These are phyloP conservation scores for Erebia palarica DNA, from an alignment of 2,888 invertebrate genomes.

Conservation along the genomic window DNA sequence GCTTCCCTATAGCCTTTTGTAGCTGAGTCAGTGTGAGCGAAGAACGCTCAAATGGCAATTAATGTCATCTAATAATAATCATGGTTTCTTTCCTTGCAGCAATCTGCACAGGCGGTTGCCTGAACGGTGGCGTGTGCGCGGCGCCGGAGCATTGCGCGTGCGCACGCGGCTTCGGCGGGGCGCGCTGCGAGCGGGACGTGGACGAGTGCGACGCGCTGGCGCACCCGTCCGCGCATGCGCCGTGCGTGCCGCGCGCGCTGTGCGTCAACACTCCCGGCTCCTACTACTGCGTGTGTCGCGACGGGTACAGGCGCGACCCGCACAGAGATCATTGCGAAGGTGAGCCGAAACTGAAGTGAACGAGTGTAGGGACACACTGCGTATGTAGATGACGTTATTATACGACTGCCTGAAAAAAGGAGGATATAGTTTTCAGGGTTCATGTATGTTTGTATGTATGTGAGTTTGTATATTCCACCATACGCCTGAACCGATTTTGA, in stretches of 20 bases:
- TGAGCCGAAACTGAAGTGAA: conserved; percentile 47
- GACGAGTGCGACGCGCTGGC: conserved; percentile 91
- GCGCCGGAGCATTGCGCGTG: conserved; percentile 91
- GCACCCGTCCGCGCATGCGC: conserved; percentile 85
- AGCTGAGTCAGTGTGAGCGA: neutral
- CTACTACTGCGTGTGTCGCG: conserved; percentile 93
- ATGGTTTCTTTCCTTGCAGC: conserved; percentile 76
- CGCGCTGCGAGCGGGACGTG: conserved; percentile 92
- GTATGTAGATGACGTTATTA: too few relatives aligned
- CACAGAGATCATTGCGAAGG: conserved; percentile 85
- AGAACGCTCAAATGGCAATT: too few relatives aligned
- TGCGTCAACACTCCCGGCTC: conserved; percentile 95
- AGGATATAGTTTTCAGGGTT: too few relatives aligned
- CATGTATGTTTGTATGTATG: too few relatives aligned
- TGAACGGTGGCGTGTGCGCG: conserved; percentile 92
- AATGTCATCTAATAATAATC: neutral
- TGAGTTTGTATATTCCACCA: too few relatives aligned
- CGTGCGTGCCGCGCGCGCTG: conserved; percentile 88
- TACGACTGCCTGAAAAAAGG: too few relatives aligned
- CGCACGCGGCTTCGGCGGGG: conserved; percentile 90
- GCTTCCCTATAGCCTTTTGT: neutral
- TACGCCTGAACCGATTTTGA: too few relatives aligned
- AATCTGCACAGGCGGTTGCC: conserved; percentile 89
- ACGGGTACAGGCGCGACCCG: conserved; percentile 85
- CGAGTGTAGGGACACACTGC: too few relatives aligned